These are phyloP conservation scores for Nesoenas mayeri DNA, from an alignment of 2,113 vertebrate species.

Conservation along the genomic window DNA sequence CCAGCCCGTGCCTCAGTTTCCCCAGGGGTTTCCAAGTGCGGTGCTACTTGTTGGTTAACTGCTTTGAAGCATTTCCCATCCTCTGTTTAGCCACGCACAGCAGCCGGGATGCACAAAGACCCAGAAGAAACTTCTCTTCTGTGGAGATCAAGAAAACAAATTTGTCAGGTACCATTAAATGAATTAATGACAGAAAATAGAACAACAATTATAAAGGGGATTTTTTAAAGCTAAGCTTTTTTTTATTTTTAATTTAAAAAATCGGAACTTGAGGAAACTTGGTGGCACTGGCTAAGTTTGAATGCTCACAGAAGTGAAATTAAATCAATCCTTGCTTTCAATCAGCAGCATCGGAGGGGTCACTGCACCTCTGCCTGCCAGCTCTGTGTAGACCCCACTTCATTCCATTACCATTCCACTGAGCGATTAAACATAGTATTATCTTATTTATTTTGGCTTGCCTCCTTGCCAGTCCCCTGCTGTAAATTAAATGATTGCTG, in stretches of 20 bases:
- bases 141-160: not conserved
- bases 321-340: not conserved
- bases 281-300: not conserved
- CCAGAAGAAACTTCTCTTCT: not conserved
- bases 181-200: not conserved
- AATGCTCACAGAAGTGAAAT: not conserved
- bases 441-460: constrained; percentile 75
- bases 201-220: not conserved
- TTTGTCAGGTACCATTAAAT: rapidly evolving
- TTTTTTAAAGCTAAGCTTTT: not conserved
- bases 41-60: not conserved
- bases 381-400: not conserved
- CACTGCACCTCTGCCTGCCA: not conserved
- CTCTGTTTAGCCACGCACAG: too few relatives aligned
- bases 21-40: not conserved
- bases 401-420: constrained; percentile 3
- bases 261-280: not conserved
- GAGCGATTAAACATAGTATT: constrained; percentile 60
- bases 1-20: not conserved
- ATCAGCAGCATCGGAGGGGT: not conserved
- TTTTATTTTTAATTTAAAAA: not conserved
- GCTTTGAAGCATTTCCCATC: not conserved
- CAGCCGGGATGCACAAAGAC: not conserved
- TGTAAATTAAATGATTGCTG: constrained; percentile 71
- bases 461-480: constrained; percentile 62